Evolutionary conservation across 2,797 vertebrate genomes (phyloP), one percentile per base, ranked within the genome.

Genomic region (Zonotrichia albicollis): DNA sequence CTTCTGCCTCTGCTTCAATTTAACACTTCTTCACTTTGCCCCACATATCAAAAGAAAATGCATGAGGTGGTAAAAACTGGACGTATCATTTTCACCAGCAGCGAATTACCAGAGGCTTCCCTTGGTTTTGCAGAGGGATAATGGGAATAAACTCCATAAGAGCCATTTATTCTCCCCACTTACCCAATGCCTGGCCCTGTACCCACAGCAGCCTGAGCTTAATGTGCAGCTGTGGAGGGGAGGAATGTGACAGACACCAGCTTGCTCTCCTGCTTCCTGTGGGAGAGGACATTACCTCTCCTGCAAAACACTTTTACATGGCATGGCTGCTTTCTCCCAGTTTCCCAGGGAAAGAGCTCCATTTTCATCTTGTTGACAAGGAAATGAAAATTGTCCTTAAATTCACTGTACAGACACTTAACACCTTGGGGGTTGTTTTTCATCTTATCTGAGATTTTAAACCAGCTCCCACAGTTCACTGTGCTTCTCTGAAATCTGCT

Each of bases 241-340:
- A 83, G 18, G 43, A 42, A 55, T 81, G 74, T 58, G 84, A 58
- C 42, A 54, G 53, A 58, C 38, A 42, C 6, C 42, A 46, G 50
- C 1, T 2, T 21, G 16, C 27, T 66, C 30, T 84, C 64, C 57
- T 0, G 7, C 30, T 51, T 73, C 71, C 57, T 32, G 13, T 14
- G 2, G 60, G 43, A 92, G 32, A 66, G 40, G 34, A 29, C 14
- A 3, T 50, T 29, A 19, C 10, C 65, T n/a, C 64, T 84, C 57
- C 27, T 30, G 11, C 13, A 57, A 51, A 62, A 53, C 10, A 4
- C 50, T 14, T 0, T 30, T 40, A 23, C 15, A 3, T 3, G 6
- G 15, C 0, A 0, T 5, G 25, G 29, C 23, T 1, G 1, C 61
- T 43, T 61, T 36, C 67, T 54, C 60, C 53, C 20, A 10, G 32